Evolutionary conservation across 2,797 vertebrate genomes (phyloP).

Genomic region (Chelidonichthys spinosus): DNA sequence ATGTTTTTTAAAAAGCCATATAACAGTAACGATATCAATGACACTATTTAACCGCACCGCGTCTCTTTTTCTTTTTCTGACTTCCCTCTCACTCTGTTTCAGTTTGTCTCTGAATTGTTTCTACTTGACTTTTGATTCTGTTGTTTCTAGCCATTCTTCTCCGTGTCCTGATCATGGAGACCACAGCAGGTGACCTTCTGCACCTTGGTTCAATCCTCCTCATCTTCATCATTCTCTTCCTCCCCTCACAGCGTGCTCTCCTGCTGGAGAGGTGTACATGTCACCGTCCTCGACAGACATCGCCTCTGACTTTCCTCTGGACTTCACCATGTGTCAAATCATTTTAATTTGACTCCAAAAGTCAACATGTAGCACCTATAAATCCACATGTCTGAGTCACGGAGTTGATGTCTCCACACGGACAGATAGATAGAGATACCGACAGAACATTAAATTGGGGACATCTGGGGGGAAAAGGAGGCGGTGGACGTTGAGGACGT

Average conservation of each 20-base stretch:
- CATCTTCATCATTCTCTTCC: constrained; percentile 47
- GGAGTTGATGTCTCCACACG: not conserved
- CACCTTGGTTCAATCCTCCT: constrained; percentile 81
- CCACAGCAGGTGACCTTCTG: constrained; percentile 98
- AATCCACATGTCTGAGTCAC: not conserved
- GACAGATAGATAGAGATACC: not conserved
- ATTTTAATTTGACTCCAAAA: not conserved
- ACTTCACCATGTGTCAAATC: not conserved
- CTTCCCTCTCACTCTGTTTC: constrained; percentile 1
- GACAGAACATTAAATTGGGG: not conserved
- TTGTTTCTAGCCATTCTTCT: constrained; percentile 94
- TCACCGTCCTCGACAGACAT: constrained; percentile 62
- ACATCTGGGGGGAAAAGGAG: constrained; percentile 28
- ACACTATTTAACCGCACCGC: not conserved
- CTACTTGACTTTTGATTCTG: constrained; percentile 59
- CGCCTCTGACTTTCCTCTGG: constrained; percentile 22
- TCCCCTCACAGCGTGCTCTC: constrained; percentile 71
- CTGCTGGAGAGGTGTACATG: constrained; percentile 72
- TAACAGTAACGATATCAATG: not conserved
- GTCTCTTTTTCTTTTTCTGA: not conserved
- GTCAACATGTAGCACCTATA: not conserved
- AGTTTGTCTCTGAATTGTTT: constrained; percentile 7
- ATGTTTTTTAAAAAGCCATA: not conserved
- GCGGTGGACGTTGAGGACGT: constrained; percentile 54
- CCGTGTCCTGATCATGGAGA: constrained; percentile 96